Evolutionary conservation across 2,888 invertebrate species (phyloP), one percentile per base, ranked within the genome.

Genomic region (Spodoptera picta): DNA sequence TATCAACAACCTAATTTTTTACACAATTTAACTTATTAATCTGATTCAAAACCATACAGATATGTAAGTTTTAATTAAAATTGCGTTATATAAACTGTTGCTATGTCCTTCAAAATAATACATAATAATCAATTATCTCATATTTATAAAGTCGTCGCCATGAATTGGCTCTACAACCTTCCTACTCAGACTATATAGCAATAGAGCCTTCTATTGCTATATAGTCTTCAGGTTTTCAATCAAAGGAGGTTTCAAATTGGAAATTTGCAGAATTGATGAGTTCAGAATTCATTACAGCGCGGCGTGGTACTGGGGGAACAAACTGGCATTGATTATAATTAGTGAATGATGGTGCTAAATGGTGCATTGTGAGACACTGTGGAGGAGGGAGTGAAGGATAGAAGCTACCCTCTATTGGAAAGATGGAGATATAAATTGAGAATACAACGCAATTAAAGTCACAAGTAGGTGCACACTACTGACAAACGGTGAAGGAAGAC

Each of bases 251-350:
- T 76, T 78, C 65, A 78, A 79, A 78, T 79, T 73, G 74, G 57
- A 78, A 79, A 78, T 78, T 78, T 79, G 74, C 69, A 79, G 80
- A 79, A 78, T 79, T 79, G 77, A 78, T 79, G 80, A 79, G 73
- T 76, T 79, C 62, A 76, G 73, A 79, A 73, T 78, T 78, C 70
- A 72, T 77, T 75, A 79, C 43, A 56, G 43, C 56, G 42, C 45
- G 36, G 36, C 52, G 59, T 50, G 56, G 44, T 47, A 50, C 56
- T 59, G 47, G 50, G 48, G 43, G 50, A 66, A 67, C 60, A 65
- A 72, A 67, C 56, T 73, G 19, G 66, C 24, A 73, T 73, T 75
- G 65, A 65, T 75, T 75, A 69, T 75, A 76, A 78, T 76, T 75
- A 68, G 65, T 65, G 65, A 53, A 67, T 48, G 60, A 49, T 64